Base-by-base conservation (phyloP, 2,113 vertebrate genomes). In the Murina feae region DNA sequence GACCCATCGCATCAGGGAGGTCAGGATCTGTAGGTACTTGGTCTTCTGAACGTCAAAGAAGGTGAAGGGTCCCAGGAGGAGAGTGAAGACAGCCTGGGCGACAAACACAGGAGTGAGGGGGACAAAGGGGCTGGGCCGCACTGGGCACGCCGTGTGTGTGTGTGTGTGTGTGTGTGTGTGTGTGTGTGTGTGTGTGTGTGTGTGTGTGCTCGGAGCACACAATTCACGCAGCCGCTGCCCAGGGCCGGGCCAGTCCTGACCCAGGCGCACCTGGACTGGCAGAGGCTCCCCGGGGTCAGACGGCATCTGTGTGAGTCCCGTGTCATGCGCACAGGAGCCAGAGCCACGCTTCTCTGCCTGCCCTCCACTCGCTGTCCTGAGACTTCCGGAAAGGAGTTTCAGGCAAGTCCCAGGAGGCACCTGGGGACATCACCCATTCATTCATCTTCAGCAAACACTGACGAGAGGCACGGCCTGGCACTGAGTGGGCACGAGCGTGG, bases 41-140 rank as follows among this genome's bases (percentile, higher is more conserved):
- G 99, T 99, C 98, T 99, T 99, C 98, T 99, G 99, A 63, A 99
- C 99, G 2, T 98, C 99, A 97, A 99, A 99, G 98, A 99, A 99
- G 86, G 99, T 99, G 97, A 99, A 99, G 1, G 99, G 99, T n/a
- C 99, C 99, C 81, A 99, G 96, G 23, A 99, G 95, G 18, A 99
- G 95, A 0, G 99, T 99, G 97, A 99, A 99, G 10, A 98, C 86
- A 25, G 98, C 98, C 99, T 99, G 98, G 28, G 96, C 74, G 84
- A 94, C 9, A 95, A 66, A 95, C 85, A 88, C 10, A 58, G 17
- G 66, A 20, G 69, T 91, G 60, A 39, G 93, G 12, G 25, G 12
- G 28, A 28, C 9, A 28, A 93, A 11, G 47, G 28, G 39, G n/a
- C 16, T 0, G 0, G n/a, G 51, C 1, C 0, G 13, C 5, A 0